phyloP scores from a whole-genome alignment of 2,113 vertebrate genomes.

The Calonectris borealis region DNA sequence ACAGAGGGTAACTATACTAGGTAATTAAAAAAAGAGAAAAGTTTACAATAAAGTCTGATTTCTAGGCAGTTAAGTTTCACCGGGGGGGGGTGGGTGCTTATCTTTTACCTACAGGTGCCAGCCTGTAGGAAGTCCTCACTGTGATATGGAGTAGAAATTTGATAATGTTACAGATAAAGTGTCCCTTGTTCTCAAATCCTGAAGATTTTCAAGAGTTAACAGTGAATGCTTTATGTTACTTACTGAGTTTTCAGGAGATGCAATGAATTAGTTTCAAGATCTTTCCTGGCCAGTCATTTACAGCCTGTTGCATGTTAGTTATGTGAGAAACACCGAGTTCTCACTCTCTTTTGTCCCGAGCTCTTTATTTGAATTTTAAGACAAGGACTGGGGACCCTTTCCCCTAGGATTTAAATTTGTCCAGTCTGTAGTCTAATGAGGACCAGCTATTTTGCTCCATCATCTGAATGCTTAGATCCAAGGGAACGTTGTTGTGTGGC shows the following conservation, averaged over 20 bases:
- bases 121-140: background rate
- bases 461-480: background rate
- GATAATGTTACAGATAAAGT: background rate
- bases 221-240: background rate
- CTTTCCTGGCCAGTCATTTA: background rate
- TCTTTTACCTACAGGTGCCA: background rate
- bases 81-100: background rate
- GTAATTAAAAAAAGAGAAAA: background rate
- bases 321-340: background rate
- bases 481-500: fast-evolving
- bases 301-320: background rate
- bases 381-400: background rate
- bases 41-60: background rate
- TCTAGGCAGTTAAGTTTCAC: background rate
- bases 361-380: background rate
- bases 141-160: background rate
- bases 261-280: background rate
- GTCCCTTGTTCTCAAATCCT: background rate
- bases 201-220: background rate
- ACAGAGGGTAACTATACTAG: background rate
- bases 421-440: background rate
- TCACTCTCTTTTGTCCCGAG: background rate
- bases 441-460: background rate
- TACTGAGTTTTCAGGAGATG: background rate
- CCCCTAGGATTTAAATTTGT: background rate